Percentiles rank a stretch among this genome's conserved stretches.
phyloP scores from a whole-genome alignment of 2,113 vertebrate species.

The Cyprinodon variegatus region DNA sequence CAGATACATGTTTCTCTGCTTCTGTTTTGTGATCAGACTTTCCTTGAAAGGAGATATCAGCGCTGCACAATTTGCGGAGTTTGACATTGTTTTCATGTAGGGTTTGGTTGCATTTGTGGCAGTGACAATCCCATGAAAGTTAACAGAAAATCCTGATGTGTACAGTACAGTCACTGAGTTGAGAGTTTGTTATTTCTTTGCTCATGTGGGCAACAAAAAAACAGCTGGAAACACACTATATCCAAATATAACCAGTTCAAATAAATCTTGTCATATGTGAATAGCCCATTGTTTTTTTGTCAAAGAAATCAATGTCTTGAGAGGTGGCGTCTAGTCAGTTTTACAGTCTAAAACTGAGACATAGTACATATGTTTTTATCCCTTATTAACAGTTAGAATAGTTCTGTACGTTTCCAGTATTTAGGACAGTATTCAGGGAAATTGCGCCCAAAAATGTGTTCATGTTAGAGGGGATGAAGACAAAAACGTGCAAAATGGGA shows the following conservation, averaged over 20 bases:
- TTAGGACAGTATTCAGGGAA: not conserved
- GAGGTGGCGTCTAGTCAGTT: no score
- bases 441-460: no score
- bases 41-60: slow-evolving; percentile 8
- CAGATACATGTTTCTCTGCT: slow-evolving; percentile 16
- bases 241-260: not conserved
- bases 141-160: slow-evolving; percentile 7
- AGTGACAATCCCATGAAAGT: slow-evolving; percentile 16
- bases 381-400: not conserved
- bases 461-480: no score
- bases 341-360: not conserved
- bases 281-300: not conserved
- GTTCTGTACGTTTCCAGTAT: not conserved
- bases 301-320: not conserved
- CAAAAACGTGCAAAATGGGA: no score
- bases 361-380: not conserved
- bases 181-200: not conserved
- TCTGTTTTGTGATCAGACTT: not conserved
- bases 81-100: slow-evolving; percentile 9
- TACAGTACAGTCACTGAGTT: slow-evolving; percentile 5
- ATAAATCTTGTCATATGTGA: not conserved
- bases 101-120: slow-evolving; percentile 8
- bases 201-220: not conserved
- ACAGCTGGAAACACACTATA: slow-evolving; percentile 4
- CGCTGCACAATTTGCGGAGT: not conserved